These are phyloP conservation scores for Trachelus iudaicus DNA, from an alignment of 2,888 invertebrate species.

Conservation along the genomic window DNA sequence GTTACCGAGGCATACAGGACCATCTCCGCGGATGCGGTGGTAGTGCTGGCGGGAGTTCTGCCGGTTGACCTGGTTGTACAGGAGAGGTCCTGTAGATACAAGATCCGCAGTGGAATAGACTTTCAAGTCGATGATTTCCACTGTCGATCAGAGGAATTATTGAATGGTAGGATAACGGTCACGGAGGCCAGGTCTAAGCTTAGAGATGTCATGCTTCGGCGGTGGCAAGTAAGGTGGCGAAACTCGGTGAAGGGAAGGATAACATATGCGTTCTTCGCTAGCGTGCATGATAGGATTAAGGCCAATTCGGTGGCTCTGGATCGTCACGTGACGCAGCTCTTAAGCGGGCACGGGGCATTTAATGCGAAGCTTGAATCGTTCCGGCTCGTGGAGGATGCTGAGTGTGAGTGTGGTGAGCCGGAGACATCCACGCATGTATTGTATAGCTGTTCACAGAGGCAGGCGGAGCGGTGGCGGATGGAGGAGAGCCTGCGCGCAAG, in stretches of 20 bases:
- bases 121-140: neutral
- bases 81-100: no score
- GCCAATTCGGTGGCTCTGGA: neutral
- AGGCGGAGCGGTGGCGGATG: neutral
- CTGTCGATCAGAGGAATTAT: no score
- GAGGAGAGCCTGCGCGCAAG: no score
- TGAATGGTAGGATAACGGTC: no score
- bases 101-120: no score
- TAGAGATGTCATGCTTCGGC: no score
- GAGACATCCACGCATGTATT: neutral
- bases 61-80: neutral
- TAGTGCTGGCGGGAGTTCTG: neutral
- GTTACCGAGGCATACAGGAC: constrained; percentile 9
- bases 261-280: no score
- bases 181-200: no score
- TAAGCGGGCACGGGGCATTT: neutral
- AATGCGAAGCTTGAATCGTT: no score
- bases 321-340: neutral
- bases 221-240: neutral
- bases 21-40: neutral
- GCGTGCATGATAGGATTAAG: neutral
- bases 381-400: no score
- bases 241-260: neutral
- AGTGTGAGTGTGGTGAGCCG: neutral
- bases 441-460: neutral